Percentiles rank a stretch among this genome's conserved stretches.
Evolutionary conservation across 1,140 invertebrate species (phyloP).

Genomic region (Cyrtorhinus lividipennis): DNA sequence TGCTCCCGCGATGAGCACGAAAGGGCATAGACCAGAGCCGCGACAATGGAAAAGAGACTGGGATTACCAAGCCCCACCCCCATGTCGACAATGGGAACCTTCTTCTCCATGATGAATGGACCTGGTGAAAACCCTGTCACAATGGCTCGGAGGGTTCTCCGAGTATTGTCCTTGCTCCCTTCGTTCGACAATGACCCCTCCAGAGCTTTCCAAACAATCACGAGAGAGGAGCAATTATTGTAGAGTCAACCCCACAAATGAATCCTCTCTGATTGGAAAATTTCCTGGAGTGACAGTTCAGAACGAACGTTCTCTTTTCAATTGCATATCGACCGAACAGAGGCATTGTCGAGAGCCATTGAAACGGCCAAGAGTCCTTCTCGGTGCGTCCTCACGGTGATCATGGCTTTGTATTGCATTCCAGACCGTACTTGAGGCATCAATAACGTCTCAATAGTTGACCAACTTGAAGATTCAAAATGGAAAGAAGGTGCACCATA

Average conservation of each 20-base stretch:
- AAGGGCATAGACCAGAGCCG: neutral
- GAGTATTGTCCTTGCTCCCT: neutral
- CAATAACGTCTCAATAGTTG: no score
- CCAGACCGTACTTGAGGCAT: neutral
- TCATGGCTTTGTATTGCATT: neutral
- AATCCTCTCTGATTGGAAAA: neutral
- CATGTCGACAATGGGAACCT: neutral
- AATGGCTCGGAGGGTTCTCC: neutral
- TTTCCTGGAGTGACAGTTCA: neutral
- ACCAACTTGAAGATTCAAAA: no score
- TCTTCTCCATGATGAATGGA: neutral
- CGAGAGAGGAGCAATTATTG: neutral
- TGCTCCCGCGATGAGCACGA: neutral
- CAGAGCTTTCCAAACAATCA: neutral
- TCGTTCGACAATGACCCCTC: neutral
- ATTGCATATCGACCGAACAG: neutral
- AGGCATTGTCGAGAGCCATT: neutral
- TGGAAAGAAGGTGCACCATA: no score
- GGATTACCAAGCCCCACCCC: neutral
- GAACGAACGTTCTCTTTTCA: neutral
- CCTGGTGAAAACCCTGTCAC: neutral
- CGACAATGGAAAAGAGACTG: neutral
- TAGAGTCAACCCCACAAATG: neutral
- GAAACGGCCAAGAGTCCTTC: neutral
- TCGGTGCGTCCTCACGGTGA: neutral